These are phyloP conservation scores for Typhlichthys eigenmanni DNA, from an alignment of 2,797 vertebrate species.

Conservation along the genomic window DNA sequence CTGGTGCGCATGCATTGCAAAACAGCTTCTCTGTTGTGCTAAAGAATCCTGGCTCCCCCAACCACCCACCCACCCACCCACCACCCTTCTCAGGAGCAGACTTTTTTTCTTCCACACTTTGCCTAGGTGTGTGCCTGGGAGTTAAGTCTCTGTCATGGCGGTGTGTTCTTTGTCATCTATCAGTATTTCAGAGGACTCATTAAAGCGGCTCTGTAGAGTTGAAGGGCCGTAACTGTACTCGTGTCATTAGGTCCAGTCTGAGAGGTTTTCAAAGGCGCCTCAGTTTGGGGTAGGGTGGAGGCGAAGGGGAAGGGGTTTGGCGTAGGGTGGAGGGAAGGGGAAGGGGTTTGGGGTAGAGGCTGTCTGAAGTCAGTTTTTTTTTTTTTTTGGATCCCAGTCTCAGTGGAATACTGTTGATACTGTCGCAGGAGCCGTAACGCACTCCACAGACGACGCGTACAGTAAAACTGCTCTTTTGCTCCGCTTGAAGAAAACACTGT, in stretches of 20 bases:
- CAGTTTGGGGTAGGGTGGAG: constrained; percentile 29
- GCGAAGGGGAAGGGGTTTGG: background rate
- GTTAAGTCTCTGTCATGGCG: constrained; percentile 51
- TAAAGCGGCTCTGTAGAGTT: constrained; percentile 58
- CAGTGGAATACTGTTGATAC: constrained; percentile 63
- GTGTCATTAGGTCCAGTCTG: constrained; percentile 71
- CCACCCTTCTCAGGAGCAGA: constrained; percentile 70
- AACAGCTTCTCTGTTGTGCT: constrained; percentile 86
- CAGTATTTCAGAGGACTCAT: constrained; percentile 57
- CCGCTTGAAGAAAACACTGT: constrained; percentile 43
- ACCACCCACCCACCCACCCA: constrained; percentile 11
- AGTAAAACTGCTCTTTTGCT: constrained; percentile 60
- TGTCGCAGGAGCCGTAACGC: constrained; percentile 19
- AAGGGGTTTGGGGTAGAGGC: background rate
- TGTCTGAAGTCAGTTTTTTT: constrained; percentile 20
- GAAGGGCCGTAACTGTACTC: constrained; percentile 49
- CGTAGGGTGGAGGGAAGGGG: background rate
- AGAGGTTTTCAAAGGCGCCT: constrained; percentile 64
- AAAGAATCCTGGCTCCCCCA: constrained; percentile 76
- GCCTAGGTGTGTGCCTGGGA: constrained; percentile 74
- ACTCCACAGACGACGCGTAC: constrained; percentile 35
- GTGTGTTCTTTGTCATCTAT: constrained; percentile 52
- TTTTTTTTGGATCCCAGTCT: constrained; percentile 65
- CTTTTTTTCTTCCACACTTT: constrained; percentile 73
- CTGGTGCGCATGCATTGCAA: constrained; percentile 85